Base-by-base conservation (phyloP, 1,140 invertebrate genomes). In the Musca domestica region DNA sequence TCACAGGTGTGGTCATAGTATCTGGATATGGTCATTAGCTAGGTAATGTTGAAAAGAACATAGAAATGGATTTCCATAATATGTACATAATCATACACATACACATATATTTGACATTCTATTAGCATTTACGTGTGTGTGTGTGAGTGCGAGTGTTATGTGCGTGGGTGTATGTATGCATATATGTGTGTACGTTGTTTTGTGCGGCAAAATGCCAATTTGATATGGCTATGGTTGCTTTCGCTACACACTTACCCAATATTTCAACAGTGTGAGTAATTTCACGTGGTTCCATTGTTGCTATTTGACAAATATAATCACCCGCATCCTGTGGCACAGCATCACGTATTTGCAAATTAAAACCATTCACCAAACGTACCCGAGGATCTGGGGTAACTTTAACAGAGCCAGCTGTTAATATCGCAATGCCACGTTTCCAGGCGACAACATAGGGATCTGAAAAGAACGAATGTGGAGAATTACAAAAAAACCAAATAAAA, bases 271-370 rank as follows among this genome's bases (percentile, higher is more conserved):
- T 86, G 73, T 88, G 87, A 23, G 84, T 85, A 64, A 87, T 85
- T 82, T 88, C 86, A 52, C 83, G 78, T 48, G 86, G 86, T 71
- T 86, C 83, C 71, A 86, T 77, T 15, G 85, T 86, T 51, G 84
- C 86, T 71, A 88, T 86, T 76, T 87, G 86, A 74, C 87, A 88
- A 56, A 86, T 84, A 76, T 88, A 88, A 73, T 86, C 85, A 14
- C 86, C 87, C 25, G 85, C 86, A 79, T 88, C 87, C 72, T 85
- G 83, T 30, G 84, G 82, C 63, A 82, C 81, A 51, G 85, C 83
- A 64, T 87, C 84, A 66, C 82, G 81, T 67, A 88, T 87, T 75
- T 86, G 84, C 67, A 87, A 74, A 70, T 84, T 86, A 75, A 85
- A 87, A 34, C 85, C 83, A 67, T 85, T 84, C 34, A 85, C 81